Percentiles rank a stretch among this genome's conserved stretches.
Evolutionary conservation across 2,888 invertebrate species (phyloP).

Genomic region (Acrobasis repandana): DNA sequence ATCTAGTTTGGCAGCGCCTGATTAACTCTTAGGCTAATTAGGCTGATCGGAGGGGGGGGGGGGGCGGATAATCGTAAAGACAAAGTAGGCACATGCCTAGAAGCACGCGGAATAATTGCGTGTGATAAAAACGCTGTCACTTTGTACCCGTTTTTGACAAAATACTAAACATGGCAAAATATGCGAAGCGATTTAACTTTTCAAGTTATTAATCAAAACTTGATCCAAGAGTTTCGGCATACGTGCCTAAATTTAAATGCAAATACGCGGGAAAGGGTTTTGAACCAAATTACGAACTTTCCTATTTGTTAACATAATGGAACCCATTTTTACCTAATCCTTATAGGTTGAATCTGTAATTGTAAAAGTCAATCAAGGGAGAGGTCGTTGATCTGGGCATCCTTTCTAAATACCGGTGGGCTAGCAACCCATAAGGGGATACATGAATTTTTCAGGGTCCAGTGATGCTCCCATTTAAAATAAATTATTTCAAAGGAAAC

Average conservation of each 20-base stretch:
- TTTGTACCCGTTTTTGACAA: neutral
- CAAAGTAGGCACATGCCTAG: too few relatives aligned
- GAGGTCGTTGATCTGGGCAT: too few relatives aligned
- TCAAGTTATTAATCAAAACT: slow-evolving; percentile 20
- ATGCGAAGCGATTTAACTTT: slow-evolving; percentile 8
- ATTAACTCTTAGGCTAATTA: too few relatives aligned
- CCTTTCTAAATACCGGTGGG: neutral
- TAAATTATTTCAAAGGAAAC: too few relatives aligned
- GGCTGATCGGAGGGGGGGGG: too few relatives aligned
- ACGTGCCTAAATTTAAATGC: slow-evolving; percentile 22
- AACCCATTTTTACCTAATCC: slow-evolving; percentile 12
- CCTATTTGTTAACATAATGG: slow-evolving; percentile 15
- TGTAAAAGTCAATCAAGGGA: neutral
- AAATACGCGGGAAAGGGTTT: slow-evolving; percentile 15
- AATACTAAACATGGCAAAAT: neutral
- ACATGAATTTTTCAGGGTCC: too few relatives aligned
- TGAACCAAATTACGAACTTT: slow-evolving; percentile 15
- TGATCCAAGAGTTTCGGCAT: slow-evolving; percentile 19
- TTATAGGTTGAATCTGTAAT: neutral
- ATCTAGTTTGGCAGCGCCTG: too few relatives aligned
- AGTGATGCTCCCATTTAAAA: too few relatives aligned
- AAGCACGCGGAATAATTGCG: too few relatives aligned
- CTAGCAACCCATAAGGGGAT: too few relatives aligned
- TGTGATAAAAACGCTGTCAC: too few relatives aligned
- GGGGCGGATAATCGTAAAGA: too few relatives aligned